Percentiles rank a stretch among this genome's conserved stretches.
These are phyloP conservation scores for Limnothrissa miodon DNA, from an alignment of 2,113 vertebrate species.

Conservation along the genomic window DNA sequence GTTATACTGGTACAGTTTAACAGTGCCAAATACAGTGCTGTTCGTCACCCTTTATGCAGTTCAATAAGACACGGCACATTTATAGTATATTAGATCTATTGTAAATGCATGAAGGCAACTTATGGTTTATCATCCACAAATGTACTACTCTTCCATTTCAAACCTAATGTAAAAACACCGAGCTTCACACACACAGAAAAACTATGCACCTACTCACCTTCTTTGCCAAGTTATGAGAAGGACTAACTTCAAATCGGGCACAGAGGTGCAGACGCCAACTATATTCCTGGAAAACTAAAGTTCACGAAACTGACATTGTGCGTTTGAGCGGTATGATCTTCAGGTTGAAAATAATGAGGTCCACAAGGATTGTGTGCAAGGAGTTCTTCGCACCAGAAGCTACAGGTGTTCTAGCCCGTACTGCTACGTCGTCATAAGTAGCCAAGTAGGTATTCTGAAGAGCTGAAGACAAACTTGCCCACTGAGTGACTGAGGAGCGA, in stretches of 20 bases:
- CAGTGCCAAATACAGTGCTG: neutral
- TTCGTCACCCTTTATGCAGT: neutral
- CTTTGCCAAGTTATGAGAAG: conserved; percentile 77
- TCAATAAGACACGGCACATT: neutral
- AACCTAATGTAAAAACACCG: neutral
- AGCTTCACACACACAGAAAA: neutral
- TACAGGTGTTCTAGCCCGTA: conserved; percentile 82
- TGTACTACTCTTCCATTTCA: neutral
- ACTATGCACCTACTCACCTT: conserved; percentile 77
- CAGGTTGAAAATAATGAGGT: conserved; percentile 80
- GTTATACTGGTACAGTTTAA: neutral
- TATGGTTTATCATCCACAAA: neutral
- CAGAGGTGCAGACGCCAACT: conserved; percentile 62
- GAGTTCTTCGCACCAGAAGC: conserved; percentile 69
- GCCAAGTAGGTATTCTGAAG: conserved; percentile 52
- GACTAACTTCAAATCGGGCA: conserved; percentile 70
- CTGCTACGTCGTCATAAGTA: conserved; percentile 38
- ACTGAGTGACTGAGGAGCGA: conserved; percentile 72
- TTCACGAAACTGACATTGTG: conserved; percentile 79
- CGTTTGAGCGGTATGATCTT: conserved; percentile 61
- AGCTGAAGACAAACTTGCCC: conserved; percentile 74
- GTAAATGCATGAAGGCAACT: neutral
- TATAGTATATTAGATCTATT: neutral
- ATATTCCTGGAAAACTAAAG: conserved; percentile 77
- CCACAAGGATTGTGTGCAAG: conserved; percentile 70